phyloP scores from a whole-genome alignment of 2,113 vertebrate species.

The Rhinoptilus africanus region DNA sequence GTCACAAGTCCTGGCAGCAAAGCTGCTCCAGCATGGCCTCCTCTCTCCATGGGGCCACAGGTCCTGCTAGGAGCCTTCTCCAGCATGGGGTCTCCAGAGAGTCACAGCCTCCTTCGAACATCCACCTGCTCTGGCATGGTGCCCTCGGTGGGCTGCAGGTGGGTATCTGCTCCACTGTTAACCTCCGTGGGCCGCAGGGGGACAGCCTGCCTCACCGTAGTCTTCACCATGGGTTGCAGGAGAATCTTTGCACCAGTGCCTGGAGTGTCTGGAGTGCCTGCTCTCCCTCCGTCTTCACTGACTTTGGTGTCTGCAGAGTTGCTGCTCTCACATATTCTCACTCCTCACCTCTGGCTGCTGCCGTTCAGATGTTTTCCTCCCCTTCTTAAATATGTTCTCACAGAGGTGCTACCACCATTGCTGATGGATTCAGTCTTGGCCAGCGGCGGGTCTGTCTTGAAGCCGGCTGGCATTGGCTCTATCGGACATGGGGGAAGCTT shows the following conservation, averaged over 20 bases:
- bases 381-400: neutral
- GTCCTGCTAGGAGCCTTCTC: neutral
- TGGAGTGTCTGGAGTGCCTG: neutral
- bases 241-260: neutral
- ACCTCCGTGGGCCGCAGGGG: neutral
- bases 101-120: neutral
- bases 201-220: neutral
- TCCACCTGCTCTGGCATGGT: neutral
- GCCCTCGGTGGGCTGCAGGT: neutral
- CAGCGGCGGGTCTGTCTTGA: neutral
- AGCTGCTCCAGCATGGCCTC: neutral
- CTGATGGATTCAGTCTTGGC: neutral
- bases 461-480: neutral
- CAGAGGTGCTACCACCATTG: neutral
- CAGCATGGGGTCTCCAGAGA: neutral
- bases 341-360: neutral
- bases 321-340: neutral
- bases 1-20: neutral
- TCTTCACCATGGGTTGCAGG: neutral
- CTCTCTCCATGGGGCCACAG: neutral
- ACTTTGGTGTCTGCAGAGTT: neutral
- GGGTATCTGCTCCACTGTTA: neutral
- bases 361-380: neutral
- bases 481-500: neutral
- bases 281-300: neutral